phyloP scores from a whole-genome alignment of 2,888 invertebrate genomes.

The Lucinisca nassula region DNA sequence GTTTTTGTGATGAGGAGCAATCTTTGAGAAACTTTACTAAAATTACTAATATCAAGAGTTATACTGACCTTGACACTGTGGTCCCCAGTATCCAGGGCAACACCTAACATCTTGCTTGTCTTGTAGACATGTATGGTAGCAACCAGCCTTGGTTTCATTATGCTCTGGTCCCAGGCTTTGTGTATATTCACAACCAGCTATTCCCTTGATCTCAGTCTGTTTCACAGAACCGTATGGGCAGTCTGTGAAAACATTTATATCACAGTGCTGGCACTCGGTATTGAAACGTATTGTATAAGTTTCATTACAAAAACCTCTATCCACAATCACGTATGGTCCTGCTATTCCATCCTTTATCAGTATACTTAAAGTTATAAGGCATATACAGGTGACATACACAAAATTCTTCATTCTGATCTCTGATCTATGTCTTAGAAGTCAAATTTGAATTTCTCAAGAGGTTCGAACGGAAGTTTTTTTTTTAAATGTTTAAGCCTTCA shows the following conservation, averaged over 20 bases:
- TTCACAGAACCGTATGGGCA: constrained; percentile 46
- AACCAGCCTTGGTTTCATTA: constrained; percentile 61
- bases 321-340: not conserved
- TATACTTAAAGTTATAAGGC: not conserved
- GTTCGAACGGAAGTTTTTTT: too few relatives aligned
- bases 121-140: constrained; percentile 70
- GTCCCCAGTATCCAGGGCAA: constrained; percentile 80
- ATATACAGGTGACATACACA: too few relatives aligned
- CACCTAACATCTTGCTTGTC: constrained; percentile 56
- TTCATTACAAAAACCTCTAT: not conserved
- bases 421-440: too few relatives aligned
- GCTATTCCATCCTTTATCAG: not conserved
- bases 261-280: constrained; percentile 42
- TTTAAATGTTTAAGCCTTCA: too few relatives aligned
- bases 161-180: constrained; percentile 31
- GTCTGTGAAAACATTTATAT: constrained; percentile 41
- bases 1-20: too few relatives aligned
- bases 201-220: constrained; percentile 32
- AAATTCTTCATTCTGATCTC: too few relatives aligned
- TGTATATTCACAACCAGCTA: constrained; percentile 36
- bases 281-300: constrained; percentile 18
- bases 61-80: constrained; percentile 77
- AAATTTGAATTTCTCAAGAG: too few relatives aligned
- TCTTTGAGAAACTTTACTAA: too few relatives aligned
- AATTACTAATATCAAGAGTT: too few relatives aligned